Conservation (phyloP, 2,797 vertebrate genomes). For the Sphenopsis melanotis region DNA sequence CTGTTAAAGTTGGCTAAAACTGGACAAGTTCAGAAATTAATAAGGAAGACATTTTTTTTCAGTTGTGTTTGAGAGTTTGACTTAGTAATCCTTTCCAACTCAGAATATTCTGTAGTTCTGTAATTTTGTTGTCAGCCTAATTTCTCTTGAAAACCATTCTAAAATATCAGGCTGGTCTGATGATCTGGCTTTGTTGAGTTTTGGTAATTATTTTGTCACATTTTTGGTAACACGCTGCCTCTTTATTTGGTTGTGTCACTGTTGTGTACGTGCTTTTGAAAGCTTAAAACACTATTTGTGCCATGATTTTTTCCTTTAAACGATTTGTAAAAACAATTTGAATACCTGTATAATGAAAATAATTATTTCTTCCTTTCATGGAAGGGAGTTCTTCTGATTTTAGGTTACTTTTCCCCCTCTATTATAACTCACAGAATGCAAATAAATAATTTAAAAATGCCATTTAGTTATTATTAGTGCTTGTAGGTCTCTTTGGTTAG, state of each 20-base stretch:
- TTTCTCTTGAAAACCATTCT: not conserved
- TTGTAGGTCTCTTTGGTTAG: not conserved
- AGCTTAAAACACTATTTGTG: not conserved
- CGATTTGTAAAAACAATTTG: not conserved
- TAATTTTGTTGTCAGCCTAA: not conserved
- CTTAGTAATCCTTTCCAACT: not conserved
- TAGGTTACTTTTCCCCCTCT: not conserved
- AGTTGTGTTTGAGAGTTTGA: not conserved
- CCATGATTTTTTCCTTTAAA: not conserved
- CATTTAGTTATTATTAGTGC: not conserved
- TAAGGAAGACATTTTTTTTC: not conserved
- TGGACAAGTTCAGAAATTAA: not conserved
- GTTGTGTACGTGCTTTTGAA: not conserved
- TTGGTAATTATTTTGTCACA: accelerated
- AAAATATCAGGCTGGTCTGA: not conserved
- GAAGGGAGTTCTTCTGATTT: not conserved
- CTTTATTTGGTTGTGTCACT: not conserved
- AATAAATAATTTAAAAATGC: not conserved
- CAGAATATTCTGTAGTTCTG: not conserved
- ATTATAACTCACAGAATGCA: not conserved
- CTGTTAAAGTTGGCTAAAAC: not conserved
- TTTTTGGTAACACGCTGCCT: accelerated
- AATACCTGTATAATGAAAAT: not conserved
- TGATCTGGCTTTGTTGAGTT: not conserved
- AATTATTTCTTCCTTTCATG: not conserved